Base-by-base conservation (phyloP, 2,888 invertebrate species). In the Ophraella communa region DNA sequence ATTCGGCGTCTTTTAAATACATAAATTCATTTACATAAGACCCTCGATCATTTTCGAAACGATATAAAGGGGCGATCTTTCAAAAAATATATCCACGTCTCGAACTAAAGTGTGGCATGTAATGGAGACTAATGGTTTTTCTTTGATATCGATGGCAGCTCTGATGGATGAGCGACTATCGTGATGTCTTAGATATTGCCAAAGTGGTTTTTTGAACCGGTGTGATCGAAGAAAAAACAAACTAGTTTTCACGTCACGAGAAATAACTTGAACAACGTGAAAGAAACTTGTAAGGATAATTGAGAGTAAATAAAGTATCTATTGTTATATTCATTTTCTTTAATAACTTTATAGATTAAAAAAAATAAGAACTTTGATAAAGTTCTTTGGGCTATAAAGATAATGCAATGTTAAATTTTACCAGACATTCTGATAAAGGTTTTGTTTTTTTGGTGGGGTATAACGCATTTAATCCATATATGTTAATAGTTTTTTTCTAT, bases 41-140 rank as follows among this genome's bases (percentile, higher is more conserved):
- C 39, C 39, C 39, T 39, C 14, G 39, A 2, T 39, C 17, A 27
- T 10, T 4, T 14, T 18, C 27, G 49, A 51, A 17, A 5, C n/a
- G n/a, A n/a, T n/a, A n/a, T n/a, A n/a, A n/a, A n/a, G n/a, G n/a
- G 49, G 8, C 14, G 27, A 24, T 51, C 7, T 27, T 17, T 27
- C 27, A 14, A 27, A 33, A 47, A 47, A 57, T 57, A 57, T 57
- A 47, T 24, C 35, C 47, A 33, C 35, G 55, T 47, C 54, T 49
- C 23, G 58, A 61, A 60, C 63, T 60, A 63, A 65, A 66, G 69
- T 66, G 70, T 71, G 70, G 42, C 71, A 67, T 71, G 72, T 70
- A 73, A 74, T 72, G 65, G 71, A 71, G 71, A 74, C 74, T 74
- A 74, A 74, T 74, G 73, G 72, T 68, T 71, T 69, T 52, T 24